Percentiles rank a stretch among this genome's conserved stretches.
phyloP scores from a whole-genome alignment of 2,888 invertebrate species.

The Diaphora mendica region DNA sequence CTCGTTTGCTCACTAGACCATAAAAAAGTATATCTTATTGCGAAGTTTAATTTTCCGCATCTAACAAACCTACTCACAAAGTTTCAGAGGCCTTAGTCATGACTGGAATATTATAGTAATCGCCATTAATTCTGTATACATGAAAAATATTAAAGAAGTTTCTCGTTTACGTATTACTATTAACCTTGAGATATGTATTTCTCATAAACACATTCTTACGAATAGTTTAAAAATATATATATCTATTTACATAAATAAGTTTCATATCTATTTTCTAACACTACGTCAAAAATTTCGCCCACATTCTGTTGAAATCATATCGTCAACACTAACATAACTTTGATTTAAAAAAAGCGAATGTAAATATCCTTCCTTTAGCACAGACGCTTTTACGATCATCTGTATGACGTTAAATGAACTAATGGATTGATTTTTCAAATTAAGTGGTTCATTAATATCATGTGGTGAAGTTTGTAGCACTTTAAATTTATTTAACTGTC shows the following conservation, averaged over 20 bases:
- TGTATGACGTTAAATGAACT: constrained; percentile 44
- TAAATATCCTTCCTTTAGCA: constrained; percentile 23
- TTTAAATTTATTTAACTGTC: constrained; percentile 6
- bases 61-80: background rate
- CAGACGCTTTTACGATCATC: constrained; percentile 28
- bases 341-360: constrained; percentile 29
- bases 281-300: constrained; percentile 15
- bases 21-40: too few relatives aligned
- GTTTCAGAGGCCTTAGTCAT: background rate
- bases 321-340: constrained; percentile 28
- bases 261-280: constrained; percentile 5
- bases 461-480: constrained; percentile 18
- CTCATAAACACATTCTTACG: constrained; percentile 2
- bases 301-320: constrained; percentile 2
- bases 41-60: too few relatives aligned
- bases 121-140: background rate
- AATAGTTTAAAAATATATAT: constrained; percentile 12
- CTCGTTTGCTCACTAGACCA: too few relatives aligned
- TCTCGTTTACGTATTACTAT: constrained; percentile 2
- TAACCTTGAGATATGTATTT: constrained; percentile 12
- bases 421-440: constrained; percentile 42
- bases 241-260: background rate
- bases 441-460: constrained; percentile 39
- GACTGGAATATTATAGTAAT: background rate
- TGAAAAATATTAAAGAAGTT: background rate